These are phyloP conservation scores for Cataglyphis altisquamis DNA, from an alignment of 2,888 invertebrate genomes.

Conservation along the genomic window DNA sequence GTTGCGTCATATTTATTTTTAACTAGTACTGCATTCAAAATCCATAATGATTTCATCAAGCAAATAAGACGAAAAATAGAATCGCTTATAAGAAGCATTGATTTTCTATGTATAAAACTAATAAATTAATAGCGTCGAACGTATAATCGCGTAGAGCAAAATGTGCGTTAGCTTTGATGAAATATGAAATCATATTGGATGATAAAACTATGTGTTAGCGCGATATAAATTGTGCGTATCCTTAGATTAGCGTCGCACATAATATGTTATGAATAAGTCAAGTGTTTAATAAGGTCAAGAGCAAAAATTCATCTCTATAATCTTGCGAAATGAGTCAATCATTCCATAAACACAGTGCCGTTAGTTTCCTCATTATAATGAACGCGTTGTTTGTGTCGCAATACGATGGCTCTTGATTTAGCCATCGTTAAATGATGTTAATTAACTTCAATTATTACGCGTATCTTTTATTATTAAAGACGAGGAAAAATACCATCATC, in stretches of 20 bases:
- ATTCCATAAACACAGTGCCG: conserved; percentile 66
- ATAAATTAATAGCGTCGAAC: conserved; percentile 11
- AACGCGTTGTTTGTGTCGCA: conserved; percentile 39
- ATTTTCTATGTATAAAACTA: conserved; percentile 1
- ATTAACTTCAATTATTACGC: conserved; percentile 1
- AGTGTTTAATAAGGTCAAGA: not conserved
- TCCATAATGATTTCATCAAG: conserved; percentile 13
- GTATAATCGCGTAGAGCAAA: conserved; percentile 3
- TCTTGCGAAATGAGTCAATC: conserved; percentile 24
- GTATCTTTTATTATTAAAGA: conserved; percentile 9
- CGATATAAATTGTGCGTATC: conserved; percentile 24
- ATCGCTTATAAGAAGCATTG: not conserved
- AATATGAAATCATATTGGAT: not conserved
- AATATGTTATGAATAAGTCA: not conserved
- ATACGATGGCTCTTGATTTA: conserved; percentile 56
- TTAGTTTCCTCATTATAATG: conserved; percentile 64
- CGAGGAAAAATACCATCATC: conserved; percentile 26
- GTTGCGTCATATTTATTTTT: not conserved
- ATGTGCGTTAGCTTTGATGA: conserved; percentile 2
- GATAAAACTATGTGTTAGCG: conserved; percentile 28
- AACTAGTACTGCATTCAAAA: conserved; percentile 16
- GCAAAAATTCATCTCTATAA: not conserved
- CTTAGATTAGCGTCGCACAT: conserved; percentile 16
- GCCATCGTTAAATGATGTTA: conserved; percentile 4
- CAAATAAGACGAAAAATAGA: conserved; percentile 16